Percentiles rank a stretch among this genome's conserved stretches.
These are phyloP conservation scores for Habroteleia sp. DNA, from an alignment of 2,888 invertebrate genomes.

Conservation along the genomic window DNA sequence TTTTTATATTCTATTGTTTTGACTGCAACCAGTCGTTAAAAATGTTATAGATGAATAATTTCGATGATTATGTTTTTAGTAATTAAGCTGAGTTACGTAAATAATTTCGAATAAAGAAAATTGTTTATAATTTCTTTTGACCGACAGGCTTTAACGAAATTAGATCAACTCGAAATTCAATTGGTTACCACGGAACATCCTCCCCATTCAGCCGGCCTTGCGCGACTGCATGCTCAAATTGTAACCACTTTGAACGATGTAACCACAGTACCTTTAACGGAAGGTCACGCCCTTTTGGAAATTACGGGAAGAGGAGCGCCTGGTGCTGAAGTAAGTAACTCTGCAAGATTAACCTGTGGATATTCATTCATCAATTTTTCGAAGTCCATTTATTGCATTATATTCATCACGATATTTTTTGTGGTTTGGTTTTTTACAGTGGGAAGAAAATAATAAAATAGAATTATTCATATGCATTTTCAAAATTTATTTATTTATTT, in stretches of 20 bases:
- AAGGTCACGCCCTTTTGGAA: slow-evolving; percentile 88
- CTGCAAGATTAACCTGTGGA: slow-evolving; percentile 28
- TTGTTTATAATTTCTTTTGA: no score
- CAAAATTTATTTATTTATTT: no score
- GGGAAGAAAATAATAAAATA: no score
- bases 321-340: slow-evolving; percentile 83
- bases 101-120: no score
- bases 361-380: slow-evolving; percentile 1
- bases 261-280: slow-evolving; percentile 85
- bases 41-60: neutral
- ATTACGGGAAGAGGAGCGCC: slow-evolving; percentile 84
- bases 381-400: no score
- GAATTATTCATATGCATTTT: no score
- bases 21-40: no score
- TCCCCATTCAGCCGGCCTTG: slow-evolving; percentile 85
- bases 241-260: slow-evolving; percentile 86
- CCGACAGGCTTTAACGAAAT: slow-evolving; percentile 85
- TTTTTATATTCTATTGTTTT: slow-evolving; percentile 1
- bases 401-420: no score
- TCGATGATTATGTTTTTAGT: neutral
- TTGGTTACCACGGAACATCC: slow-evolving; percentile 85
- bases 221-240: slow-evolving; percentile 86
- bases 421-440: no score
- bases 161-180: slow-evolving; percentile 89
- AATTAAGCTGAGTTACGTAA: no score